Conservation (phyloP, 2,113 vertebrate genomes). For the Mugil cephalus region DNA sequence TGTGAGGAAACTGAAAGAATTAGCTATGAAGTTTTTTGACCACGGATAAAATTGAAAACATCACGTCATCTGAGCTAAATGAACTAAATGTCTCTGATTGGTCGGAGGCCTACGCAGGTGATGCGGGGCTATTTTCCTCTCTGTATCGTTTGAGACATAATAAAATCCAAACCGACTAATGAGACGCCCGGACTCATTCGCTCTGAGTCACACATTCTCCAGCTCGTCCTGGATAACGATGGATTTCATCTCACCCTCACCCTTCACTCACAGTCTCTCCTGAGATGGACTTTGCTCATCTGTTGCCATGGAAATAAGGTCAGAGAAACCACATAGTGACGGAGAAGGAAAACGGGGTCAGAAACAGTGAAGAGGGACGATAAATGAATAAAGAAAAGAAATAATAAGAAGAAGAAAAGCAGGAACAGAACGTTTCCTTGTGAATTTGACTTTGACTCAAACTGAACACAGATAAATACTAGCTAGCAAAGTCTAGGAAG, state of each 20-base stretch:
- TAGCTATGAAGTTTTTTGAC: no score
- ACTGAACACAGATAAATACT: no score
- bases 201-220: not conserved
- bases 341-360: slow-evolving; percentile 1
- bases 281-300: slow-evolving; percentile 39
- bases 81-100: no score
- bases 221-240: slow-evolving; percentile 16
- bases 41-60: no score
- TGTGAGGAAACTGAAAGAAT: no score
- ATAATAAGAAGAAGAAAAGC: not conserved
- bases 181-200: not conserved
- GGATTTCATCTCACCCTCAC: not conserved
- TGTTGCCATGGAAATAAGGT: slow-evolving; percentile 63
- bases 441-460: no score
- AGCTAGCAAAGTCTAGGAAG: no score
- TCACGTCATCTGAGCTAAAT: no score
- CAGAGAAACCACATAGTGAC: slow-evolving; percentile 22
- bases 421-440: not conserved
- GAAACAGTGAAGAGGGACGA: not conserved
- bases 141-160: no score
- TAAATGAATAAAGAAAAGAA: not conserved
- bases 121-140: no score
- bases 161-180: not conserved
- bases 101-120: no score
- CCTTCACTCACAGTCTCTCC: slow-evolving; percentile 6